Evolutionary conservation across 2,888 invertebrate genomes (phyloP).

Genomic region (Amphipyra tragopoginis): DNA sequence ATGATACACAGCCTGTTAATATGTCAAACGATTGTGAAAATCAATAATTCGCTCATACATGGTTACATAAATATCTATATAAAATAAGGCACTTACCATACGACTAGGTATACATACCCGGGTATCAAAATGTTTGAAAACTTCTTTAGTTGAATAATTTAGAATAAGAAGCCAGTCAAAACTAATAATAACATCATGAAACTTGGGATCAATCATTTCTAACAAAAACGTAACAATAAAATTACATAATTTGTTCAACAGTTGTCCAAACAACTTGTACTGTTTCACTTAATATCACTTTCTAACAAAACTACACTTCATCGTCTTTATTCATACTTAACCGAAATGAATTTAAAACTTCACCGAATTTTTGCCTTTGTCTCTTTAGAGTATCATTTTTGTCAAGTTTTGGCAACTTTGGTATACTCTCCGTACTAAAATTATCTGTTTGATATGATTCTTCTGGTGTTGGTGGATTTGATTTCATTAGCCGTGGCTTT

Average conservation of each 20-base stretch:
- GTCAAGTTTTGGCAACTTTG: constrained; percentile 78
- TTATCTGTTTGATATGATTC: constrained; percentile 76
- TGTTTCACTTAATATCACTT: constrained; percentile 46
- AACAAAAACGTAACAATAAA: constrained; percentile 12
- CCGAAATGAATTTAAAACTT: constrained; percentile 83
- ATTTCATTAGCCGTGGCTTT: constrained; percentile 78
- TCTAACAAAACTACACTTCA: constrained; percentile 63
- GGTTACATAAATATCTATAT: constrained; percentile 19
- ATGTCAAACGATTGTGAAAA: not conserved
- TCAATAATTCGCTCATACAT: constrained; percentile 7
- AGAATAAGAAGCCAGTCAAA: constrained; percentile 21
- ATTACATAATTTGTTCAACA: constrained; percentile 27
- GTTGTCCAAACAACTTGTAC: constrained; percentile 25
- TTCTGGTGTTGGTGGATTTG: constrained; percentile 81
- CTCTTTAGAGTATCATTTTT: constrained; percentile 85
- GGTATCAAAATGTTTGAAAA: constrained; percentile 46
- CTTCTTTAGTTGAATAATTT: constrained; percentile 15
- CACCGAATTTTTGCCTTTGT: constrained; percentile 82
- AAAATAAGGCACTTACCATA: constrained; percentile 80
- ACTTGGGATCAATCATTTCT: not conserved
- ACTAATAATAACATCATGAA: not conserved
- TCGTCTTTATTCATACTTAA: constrained; percentile 82
- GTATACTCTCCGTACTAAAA: constrained; percentile 78
- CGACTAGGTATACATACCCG: constrained; percentile 74
- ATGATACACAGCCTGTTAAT: no score